Evolutionary conservation across 2,888 invertebrate species (phyloP).

Genomic region (Anoncus sp.): DNA sequence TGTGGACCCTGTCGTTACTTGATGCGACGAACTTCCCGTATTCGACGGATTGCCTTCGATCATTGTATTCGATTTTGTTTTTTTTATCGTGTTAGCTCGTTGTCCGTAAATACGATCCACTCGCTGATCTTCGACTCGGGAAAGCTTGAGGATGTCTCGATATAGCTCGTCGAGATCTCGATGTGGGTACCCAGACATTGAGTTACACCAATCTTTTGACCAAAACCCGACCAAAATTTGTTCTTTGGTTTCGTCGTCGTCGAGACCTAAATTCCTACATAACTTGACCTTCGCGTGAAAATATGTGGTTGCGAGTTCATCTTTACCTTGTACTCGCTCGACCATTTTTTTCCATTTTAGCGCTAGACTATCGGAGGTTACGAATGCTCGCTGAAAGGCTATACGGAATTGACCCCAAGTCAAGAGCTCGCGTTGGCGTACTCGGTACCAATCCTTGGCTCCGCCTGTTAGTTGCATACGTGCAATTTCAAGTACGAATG

Average conservation of each 20-base stretch:
- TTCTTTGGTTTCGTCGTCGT: neutral
- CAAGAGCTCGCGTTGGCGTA: neutral
- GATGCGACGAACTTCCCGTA: too few species aligned
- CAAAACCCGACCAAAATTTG: neutral
- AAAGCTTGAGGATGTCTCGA: too few species aligned
- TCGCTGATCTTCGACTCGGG: too few species aligned
- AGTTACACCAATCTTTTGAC: neutral
- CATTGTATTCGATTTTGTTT: too few species aligned
- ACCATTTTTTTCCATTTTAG: neutral
- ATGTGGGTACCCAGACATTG: too few species aligned
- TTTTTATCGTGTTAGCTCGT: too few species aligned
- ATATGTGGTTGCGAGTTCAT: neutral
- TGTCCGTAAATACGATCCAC: too few species aligned
- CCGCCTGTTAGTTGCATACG: conserved; percentile 36
- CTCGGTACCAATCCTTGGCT: conserved; percentile 41
- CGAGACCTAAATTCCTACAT: neutral
- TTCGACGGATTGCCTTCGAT: too few species aligned
- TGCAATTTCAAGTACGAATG: conserved; percentile 27
- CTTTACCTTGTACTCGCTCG: neutral
- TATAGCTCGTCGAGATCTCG: too few species aligned
- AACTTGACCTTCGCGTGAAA: neutral
- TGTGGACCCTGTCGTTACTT: too few species aligned
- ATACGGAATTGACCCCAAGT: neutral
- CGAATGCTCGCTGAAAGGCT: neutral
- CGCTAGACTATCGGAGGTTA: neutral